Evolutionary conservation across 2,888 invertebrate species (phyloP), one percentile per base, ranked within the genome.

Genomic region (Pseudanteris insignis): DNA sequence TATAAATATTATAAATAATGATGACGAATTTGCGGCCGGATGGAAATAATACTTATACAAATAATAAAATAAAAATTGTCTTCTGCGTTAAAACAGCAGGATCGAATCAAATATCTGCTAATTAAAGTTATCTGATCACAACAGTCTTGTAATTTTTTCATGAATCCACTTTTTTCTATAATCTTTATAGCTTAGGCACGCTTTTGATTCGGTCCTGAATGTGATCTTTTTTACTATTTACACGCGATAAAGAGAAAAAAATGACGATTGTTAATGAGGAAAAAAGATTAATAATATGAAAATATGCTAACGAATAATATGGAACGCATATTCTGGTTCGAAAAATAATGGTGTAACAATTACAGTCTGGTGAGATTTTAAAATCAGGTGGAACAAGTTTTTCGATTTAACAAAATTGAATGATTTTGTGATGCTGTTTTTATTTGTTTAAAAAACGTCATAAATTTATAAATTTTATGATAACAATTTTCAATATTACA

Each of bases 1-100:
- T 43, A 53, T 44, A 54, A 38, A 54, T 54, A 54, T 54, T 54
- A 54, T 54, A 46, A 54, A 54, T 54, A 54, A 12, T 38, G 43
- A 41, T 34, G 38, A 46, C 32, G 24, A 50, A 15, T 34, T 53
- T 36, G 29, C 41, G 41, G n/a, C n/a, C n/a, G n/a, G n/a, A n/a
- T n/a, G n/a, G n/a, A n/a, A n/a, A n/a, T n/a, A 34, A 18, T 4
- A 26, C 28, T 15, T 40, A 29, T 8, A 43, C 24, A 32, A 32
- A 8, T 29, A 21, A 8, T 30, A 13, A 12, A 44, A 44, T 44
- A 29, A 26, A 32, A n/a, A 14, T 30, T 55, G 55, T 47, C 55
- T 47, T 41, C 55, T 37, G 21, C 12, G 29, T 38, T 46, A 14
- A 30, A 51, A n/a, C n/a, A 24, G 36, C 50, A 46, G 58, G 50